Percentiles rank a stretch among this genome's conserved stretches.
Conservation (phyloP, 2,113 vertebrate genomes). For the Pungitius pungitius region DNA sequence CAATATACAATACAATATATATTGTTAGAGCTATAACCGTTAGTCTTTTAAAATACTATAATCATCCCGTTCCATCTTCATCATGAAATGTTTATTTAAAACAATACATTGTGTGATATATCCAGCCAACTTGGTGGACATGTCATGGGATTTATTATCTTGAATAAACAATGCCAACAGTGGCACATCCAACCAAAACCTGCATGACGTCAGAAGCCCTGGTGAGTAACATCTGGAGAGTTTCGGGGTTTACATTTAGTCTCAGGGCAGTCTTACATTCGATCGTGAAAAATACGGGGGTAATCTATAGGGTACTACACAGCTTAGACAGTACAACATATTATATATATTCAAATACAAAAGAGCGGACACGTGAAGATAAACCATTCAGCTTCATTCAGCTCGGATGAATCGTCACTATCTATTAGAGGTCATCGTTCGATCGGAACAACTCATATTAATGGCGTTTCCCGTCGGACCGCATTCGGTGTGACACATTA, state of each 20-base stretch:
- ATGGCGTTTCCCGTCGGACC: constrained; percentile 54
- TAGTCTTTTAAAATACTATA: neutral
- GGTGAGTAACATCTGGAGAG: constrained; percentile 26
- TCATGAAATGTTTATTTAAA: neutral
- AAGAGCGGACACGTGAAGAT: constrained; percentile 4
- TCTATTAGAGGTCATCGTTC: constrained; percentile 13
- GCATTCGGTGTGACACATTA: constrained; percentile 42
- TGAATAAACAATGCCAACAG: constrained; percentile 2
- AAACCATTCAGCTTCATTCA: constrained; percentile 24
- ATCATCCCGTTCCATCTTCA: neutral
- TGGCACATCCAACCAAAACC: constrained; percentile 5
- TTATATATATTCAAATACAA: constrained; percentile 16
- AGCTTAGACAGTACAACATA: constrained; percentile 9
- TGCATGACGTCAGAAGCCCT: constrained; percentile 25
- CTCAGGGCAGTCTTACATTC: constrained; percentile 28
- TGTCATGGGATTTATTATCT: neutral
- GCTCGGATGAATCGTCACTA: neutral
- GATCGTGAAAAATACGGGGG: constrained; percentile 18
- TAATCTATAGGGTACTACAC: neutral
- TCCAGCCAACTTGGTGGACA: neutral
- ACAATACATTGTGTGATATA: constrained; percentile 13
- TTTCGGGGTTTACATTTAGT: constrained; percentile 33
- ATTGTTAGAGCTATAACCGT: neutral
- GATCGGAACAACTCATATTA: constrained; percentile 55
- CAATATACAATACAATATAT: neutral